phyloP scores from a whole-genome alignment of 2,113 vertebrate species.

The Nesogale talazaci region DNA sequence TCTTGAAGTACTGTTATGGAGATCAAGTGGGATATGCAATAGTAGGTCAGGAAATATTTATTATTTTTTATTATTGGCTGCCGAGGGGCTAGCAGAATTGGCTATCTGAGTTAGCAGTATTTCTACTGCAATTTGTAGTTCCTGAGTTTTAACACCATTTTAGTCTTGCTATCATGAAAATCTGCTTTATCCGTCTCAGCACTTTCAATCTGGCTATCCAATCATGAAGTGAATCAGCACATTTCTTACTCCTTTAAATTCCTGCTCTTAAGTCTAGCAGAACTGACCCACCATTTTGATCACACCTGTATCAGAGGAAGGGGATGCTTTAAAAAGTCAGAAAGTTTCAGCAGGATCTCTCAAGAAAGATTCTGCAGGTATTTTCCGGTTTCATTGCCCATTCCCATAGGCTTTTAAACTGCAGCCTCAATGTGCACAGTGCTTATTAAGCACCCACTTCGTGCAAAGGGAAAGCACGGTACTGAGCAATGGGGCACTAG shows the following conservation, averaged over 20 bases:
- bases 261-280: constrained; percentile 33
- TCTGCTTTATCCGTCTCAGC: constrained; percentile 36
- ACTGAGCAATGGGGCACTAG: constrained; percentile 15
- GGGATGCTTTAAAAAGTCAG: constrained; percentile 28
- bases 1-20: not conserved
- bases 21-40: not conserved
- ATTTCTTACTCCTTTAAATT: constrained; percentile 41
- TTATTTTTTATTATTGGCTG: constrained; percentile 17
- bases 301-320: not conserved
- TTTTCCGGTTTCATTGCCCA: constrained; percentile 9
- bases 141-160: constrained; percentile 1
- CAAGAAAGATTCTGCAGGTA: not conserved
- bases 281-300: constrained; percentile 7
- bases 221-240: constrained; percentile 74
- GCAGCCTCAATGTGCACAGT: not conserved
- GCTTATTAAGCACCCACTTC: constrained; percentile 53
- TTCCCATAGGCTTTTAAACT: not conserved
- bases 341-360: constrained; percentile 49
- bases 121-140: constrained; percentile 1
- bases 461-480: constrained; percentile 26
- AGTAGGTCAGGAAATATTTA: not conserved
- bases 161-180: constrained; percentile 35
- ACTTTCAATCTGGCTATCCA: constrained; percentile 3
- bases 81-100: not conserved
- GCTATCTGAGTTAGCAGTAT: not conserved